Percentiles rank a stretch among this genome's conserved stretches.
phyloP scores from a whole-genome alignment of 2,797 vertebrate genomes.

The Rallus crepitans region DNA sequence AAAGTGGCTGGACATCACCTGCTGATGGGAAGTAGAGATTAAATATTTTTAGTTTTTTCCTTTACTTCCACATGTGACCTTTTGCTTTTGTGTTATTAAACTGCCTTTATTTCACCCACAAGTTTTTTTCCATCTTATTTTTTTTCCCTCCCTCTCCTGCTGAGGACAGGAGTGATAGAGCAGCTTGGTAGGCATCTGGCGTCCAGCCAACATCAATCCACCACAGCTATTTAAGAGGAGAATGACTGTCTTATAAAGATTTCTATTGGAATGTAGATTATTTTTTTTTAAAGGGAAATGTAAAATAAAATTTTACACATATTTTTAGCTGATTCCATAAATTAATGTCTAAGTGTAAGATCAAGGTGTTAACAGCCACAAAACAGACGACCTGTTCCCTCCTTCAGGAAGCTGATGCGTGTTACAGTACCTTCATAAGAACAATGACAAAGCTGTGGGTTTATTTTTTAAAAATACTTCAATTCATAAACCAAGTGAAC shows the following conservation, averaged over 20 bases:
- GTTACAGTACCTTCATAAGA: neutral
- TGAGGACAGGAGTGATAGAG: too few species aligned
- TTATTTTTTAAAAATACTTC: neutral
- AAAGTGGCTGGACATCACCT: too few species aligned
- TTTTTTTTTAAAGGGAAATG: neutral
- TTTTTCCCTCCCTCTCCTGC: too few species aligned
- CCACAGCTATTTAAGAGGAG: neutral
- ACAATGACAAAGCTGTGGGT: neutral
- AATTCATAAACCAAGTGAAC: neutral
- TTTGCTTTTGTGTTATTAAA: too few species aligned
- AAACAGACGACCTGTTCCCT: neutral
- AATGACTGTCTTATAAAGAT: neutral
- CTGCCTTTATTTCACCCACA: too few species aligned
- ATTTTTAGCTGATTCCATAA: neutral
- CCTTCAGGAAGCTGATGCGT: neutral
- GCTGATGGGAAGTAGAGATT: too few species aligned
- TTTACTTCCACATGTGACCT: too few species aligned
- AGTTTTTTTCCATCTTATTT: too few species aligned
- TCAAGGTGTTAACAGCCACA: neutral
- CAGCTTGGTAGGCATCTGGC: too few species aligned
- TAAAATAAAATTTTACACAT: slow-evolving; percentile 30
- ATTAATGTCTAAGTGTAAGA: neutral
- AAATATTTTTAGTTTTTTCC: too few species aligned
- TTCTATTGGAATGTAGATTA: neutral
- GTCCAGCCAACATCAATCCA: too few species aligned